These are phyloP conservation scores for Drosophila insularis DNA, from an alignment of 1,140 invertebrate genomes.

Conservation along the genomic window DNA sequence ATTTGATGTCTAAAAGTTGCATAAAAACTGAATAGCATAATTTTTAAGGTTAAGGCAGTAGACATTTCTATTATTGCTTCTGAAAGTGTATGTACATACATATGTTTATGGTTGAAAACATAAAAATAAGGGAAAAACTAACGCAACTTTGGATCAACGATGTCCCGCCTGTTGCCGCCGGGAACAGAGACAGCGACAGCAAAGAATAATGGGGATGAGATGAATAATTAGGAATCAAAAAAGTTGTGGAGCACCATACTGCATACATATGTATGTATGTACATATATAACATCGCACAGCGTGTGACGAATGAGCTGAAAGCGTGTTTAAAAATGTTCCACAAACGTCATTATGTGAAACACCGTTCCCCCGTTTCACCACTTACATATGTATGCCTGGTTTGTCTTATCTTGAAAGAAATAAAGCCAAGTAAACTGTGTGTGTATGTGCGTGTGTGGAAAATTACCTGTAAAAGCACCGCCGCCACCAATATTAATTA, in stretches of 20 bases:
- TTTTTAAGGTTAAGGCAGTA: no score
- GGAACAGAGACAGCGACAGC: not conserved
- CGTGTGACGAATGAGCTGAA: constrained; percentile 8
- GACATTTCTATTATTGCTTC: no score
- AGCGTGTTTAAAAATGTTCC: constrained; percentile 57
- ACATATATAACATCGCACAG: no score
- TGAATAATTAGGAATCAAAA: not conserved
- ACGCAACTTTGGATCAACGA: not conserved
- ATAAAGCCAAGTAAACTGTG: constrained; percentile 33
- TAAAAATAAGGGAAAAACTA: constrained; percentile 68
- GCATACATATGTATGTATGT: no score
- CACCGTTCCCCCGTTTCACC: constrained; percentile 34
- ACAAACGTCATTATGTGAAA: constrained; percentile 64
- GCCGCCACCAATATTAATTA: constrained; percentile 50
- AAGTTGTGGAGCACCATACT: constrained; percentile 14
- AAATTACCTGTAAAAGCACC: constrained; percentile 69
- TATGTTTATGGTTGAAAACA: no score
- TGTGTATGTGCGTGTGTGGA: constrained; percentile 28
- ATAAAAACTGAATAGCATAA: no score
- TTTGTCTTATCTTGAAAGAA: constrained; percentile 57
- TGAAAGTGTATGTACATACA: no score
- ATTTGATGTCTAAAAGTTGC: no score
- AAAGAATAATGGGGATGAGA: not conserved
- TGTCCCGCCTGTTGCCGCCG: not conserved
- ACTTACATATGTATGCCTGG: constrained; percentile 2